These are phyloP conservation scores for Lutjanus erythropterus DNA, from an alignment of 2,113 vertebrate genomes.

Conservation along the genomic window DNA sequence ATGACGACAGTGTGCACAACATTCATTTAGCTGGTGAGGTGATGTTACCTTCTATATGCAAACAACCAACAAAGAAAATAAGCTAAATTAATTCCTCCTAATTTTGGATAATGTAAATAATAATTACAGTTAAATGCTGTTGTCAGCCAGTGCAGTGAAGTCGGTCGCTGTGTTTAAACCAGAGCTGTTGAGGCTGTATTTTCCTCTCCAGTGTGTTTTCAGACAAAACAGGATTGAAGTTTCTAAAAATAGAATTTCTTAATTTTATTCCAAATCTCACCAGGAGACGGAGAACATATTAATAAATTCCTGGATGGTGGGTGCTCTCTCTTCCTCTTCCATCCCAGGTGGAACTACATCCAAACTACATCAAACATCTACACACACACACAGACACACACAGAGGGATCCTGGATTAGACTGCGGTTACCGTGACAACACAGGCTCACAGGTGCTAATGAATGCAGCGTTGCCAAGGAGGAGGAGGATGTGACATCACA, in stretches of 20 bases:
- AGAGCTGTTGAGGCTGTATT: too few relatives aligned
- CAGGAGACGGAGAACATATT: background rate
- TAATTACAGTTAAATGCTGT: background rate
- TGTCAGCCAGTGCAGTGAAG: too few relatives aligned
- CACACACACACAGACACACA: background rate
- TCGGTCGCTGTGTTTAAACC: too few relatives aligned
- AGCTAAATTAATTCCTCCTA: background rate
- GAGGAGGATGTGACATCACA: conserved; percentile 54
- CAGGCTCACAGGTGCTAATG: conserved; percentile 26
- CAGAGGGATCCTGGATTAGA: background rate
- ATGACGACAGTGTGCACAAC: background rate
- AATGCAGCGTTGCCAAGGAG: conserved; percentile 32
- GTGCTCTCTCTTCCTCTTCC: background rate
- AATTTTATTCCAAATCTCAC: too few relatives aligned
- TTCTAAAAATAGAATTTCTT: too few relatives aligned
- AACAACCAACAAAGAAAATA: background rate
- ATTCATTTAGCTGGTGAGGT: background rate
- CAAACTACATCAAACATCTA: background rate
- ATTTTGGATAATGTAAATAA: background rate
- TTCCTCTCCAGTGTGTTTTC: too few relatives aligned
- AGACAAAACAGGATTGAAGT: too few relatives aligned
- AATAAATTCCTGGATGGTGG: too few relatives aligned
- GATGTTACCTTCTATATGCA: background rate
- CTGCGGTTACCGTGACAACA: conserved; percentile 29
- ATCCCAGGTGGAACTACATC: background rate